Evolutionary conservation across 2,113 vertebrate genomes (phyloP).

Genomic region (Zosterops hypoxanthus): DNA sequence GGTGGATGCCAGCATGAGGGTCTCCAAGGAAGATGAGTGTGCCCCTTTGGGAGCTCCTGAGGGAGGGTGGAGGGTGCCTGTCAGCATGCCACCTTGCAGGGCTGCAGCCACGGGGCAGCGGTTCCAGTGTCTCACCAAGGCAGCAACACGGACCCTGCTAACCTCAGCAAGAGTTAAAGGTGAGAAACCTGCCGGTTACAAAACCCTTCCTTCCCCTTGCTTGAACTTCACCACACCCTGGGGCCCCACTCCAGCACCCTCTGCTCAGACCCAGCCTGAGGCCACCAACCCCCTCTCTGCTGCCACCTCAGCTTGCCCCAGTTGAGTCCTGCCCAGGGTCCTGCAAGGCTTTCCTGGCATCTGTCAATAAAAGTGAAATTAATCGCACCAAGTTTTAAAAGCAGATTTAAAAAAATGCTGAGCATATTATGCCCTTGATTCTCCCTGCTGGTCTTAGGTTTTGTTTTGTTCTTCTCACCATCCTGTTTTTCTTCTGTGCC

Average conservation of each 20-base stretch:
- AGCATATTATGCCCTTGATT: background rate
- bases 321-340: background rate
- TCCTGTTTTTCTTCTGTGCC: background rate
- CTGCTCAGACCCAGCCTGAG: background rate
- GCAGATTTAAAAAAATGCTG: background rate
- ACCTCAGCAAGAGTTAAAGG: background rate
- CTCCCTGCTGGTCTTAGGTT: background rate
- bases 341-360: rapidly evolving
- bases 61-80: background rate
- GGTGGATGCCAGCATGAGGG: background rate
- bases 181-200: slow-evolving; percentile 2
- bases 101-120: rapidly evolving
- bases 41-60: background rate
- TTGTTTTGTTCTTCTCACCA: background rate
- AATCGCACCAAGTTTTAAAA: background rate
- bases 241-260: background rate
- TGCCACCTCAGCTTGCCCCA: background rate
- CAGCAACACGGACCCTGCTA: background rate
- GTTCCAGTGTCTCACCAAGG: background rate
- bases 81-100: background rate
- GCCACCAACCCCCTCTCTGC: background rate
- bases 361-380: background rate
- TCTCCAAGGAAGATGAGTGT: background rate
- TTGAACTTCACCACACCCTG: slow-evolving; percentile 14
- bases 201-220: slow-evolving; percentile 26